Percentiles rank a stretch among this genome's conserved stretches.
Conservation (phyloP, 2,113 vertebrate genomes). For the Hirundichthys speculiger region DNA sequence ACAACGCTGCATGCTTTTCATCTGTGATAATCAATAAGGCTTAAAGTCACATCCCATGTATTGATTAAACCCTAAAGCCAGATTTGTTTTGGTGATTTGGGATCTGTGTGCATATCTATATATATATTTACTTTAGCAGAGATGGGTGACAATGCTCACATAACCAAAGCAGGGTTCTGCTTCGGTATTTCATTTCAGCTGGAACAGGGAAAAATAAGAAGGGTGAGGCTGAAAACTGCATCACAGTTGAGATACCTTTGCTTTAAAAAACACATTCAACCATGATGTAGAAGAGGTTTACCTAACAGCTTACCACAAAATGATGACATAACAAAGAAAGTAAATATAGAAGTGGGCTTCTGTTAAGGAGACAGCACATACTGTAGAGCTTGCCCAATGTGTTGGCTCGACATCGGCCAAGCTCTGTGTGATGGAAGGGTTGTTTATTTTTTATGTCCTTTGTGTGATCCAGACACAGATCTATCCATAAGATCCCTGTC, state of each 20-base stretch:
- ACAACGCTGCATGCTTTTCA: not conserved
- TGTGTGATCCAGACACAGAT: slow-evolving; percentile 28
- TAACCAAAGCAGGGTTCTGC: not conserved
- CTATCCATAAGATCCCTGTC: slow-evolving; percentile 61
- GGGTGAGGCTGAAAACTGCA: not conserved
- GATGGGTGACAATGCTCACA: not conserved
- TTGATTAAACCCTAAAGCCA: slow-evolving; percentile 32
- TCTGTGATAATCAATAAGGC: slow-evolving; percentile 42
- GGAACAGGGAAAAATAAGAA: not conserved
- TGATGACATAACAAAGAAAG: not conserved
- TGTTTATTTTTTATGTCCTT: not conserved
- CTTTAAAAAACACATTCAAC: not conserved
- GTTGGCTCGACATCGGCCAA: slow-evolving; percentile 33
- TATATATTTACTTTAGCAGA: not conserved
- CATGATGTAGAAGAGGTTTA: not conserved
- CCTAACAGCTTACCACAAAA: not conserved
- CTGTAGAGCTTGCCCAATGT: not conserved
- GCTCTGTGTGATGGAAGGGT: slow-evolving; percentile 8
- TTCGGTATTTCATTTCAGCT: not conserved
- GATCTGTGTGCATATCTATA: not conserved
- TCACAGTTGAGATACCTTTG: not conserved
- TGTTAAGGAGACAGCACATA: slow-evolving; percentile 1
- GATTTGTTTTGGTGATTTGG: not conserved
- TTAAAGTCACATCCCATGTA: slow-evolving; percentile 17
- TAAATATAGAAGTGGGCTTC: not conserved